Percentiles rank a stretch among this genome's conserved stretches.
Evolutionary conservation across 2,888 invertebrate species (phyloP).

Genomic region (Itoplectis maculator): DNA sequence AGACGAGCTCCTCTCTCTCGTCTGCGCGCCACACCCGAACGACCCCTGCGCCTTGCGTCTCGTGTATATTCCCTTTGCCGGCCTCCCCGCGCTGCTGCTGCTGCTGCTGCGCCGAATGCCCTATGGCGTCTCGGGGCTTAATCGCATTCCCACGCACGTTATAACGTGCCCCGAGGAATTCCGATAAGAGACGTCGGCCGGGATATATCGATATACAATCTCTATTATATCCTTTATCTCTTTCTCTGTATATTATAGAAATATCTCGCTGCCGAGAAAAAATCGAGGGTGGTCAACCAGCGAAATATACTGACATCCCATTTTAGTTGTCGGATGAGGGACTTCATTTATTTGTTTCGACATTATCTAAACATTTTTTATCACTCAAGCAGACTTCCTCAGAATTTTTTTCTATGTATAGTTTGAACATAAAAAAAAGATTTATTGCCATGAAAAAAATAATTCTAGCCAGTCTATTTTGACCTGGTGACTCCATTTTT

Average conservation of each 20-base stretch:
- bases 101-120: neutral
- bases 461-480: no score
- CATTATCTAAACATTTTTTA: no score
- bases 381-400: no score
- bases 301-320: no score
- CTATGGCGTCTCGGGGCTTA: constrained; percentile 18
- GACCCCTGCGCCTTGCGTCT: neutral
- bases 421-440: no score
- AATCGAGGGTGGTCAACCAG: neutral
- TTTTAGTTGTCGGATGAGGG: no score
- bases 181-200: constrained; percentile 44
- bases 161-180: constrained; percentile 50
- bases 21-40: neutral
- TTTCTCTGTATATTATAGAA: neutral
- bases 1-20: constrained; percentile 10
- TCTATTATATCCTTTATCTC: neutral
- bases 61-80: neutral
- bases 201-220: constrained; percentile 38
- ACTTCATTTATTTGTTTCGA: no score
- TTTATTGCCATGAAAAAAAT: no score
- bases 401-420: no score
- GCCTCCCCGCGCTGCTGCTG: neutral
- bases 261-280: neutral
- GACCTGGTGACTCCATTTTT: no score
- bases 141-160: constrained; percentile 57